Base-by-base conservation (phyloP, 2,888 invertebrate species). In the Pandemis heparana region DNA sequence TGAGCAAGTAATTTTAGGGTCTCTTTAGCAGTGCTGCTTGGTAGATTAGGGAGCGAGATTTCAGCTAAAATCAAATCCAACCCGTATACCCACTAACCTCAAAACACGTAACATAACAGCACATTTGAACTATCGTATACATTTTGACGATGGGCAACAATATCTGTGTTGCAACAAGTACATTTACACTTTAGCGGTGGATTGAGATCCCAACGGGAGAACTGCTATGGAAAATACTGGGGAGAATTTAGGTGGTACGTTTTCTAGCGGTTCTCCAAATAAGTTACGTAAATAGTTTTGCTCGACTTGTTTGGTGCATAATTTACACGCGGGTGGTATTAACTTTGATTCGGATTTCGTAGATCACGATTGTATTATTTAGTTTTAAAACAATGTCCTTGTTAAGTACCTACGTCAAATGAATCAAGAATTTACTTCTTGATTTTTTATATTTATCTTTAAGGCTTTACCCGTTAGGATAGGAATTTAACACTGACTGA, bases 181-280 rank as follows among this genome's bases (percentile, higher is more conserved):
- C 82, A 86, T 87, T 88, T 87, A 87, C 84, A 84, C 84, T 81
- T 87, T 84, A 81, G 82, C 83, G 79, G 81, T 81, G 85, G 82
- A 86, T 82, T 82, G 80, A 79, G 80, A 81, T 81, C 87, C 84
- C 87, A 53, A 46, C 78, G 83, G 88, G 79, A 77, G 87, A 86
- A 86, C 81, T 86, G 84, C 82, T 83, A 85, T 79, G 78, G 79
- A 83, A 82, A 74, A 74, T 76, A 75, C 75, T 71, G 62, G 5
- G 80, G 80, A 82, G 79, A 81, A 80, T 75, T 70, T 66, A 46
- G 72, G 65, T 65, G 43, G 68, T 75, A 71, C 69, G 72, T 69
- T 72, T 75, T 75, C 53, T 51, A 72, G 46, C 32, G 63, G 48
- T 32, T 62, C 38, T 53, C 41, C 68, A 60, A 10, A 41, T 41